Conservation (phyloP, 1,140 invertebrate genomes). For the Drosophila suzukii region DNA sequence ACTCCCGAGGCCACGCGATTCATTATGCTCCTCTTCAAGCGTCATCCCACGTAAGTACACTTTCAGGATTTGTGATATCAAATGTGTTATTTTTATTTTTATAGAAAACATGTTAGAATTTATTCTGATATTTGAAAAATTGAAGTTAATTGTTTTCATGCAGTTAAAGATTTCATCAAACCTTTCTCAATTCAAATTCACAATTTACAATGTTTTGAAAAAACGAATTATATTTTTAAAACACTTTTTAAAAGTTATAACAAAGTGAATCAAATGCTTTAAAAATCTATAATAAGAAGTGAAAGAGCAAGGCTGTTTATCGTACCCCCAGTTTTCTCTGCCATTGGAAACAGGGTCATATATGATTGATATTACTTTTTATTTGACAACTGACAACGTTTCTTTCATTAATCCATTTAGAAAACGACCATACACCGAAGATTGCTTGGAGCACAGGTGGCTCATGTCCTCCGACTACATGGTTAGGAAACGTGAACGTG, state of each 20-base stretch:
- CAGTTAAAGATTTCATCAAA: too few relatives aligned
- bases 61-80: too few relatives aligned
- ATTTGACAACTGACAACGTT: not conserved
- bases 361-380: not conserved
- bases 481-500: slow-evolving; percentile 95
- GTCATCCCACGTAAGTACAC: slow-evolving; percentile 92
- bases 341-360: not conserved
- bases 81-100: too few relatives aligned
- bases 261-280: too few relatives aligned
- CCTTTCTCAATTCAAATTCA: too few relatives aligned
- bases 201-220: too few relatives aligned
- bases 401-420: slow-evolving; percentile 85
- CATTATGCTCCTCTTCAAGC: slow-evolving; percentile 97
- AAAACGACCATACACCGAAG: slow-evolving; percentile 96
- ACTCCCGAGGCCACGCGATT: slow-evolving; percentile 97
- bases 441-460: slow-evolving; percentile 98
- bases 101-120: too few relatives aligned
- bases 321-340: not conserved
- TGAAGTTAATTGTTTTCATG: not conserved
- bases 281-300: not conserved
- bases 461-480: slow-evolving; percentile 95
- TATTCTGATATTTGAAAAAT: too few relatives aligned
- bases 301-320: not conserved
- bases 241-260: too few relatives aligned
- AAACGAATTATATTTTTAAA: too few relatives aligned